phyloP scores from a whole-genome alignment of 2,113 vertebrate species.

The Rhizomys pruinosus region DNA sequence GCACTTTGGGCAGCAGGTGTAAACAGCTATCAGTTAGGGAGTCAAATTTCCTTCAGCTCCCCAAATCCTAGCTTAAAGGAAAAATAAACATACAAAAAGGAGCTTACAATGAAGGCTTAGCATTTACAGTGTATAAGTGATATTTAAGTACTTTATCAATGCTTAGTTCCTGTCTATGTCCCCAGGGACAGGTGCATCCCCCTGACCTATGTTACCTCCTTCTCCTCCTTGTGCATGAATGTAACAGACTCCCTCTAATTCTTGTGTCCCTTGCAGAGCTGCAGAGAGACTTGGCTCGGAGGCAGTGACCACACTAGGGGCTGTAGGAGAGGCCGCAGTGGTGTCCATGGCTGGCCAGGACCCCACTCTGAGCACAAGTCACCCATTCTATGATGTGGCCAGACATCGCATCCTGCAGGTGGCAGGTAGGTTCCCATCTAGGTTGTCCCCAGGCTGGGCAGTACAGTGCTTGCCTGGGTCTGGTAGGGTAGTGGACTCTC shows the following conservation, averaged over 20 bases:
- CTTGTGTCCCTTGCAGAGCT: constrained; percentile 81
- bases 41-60: neutral
- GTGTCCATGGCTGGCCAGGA: neutral
- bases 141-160: neutral
- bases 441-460: rapidly evolving
- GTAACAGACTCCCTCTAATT: neutral
- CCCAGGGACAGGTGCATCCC: neutral
- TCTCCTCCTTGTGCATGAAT: rapidly evolving
- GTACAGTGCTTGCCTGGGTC: rapidly evolving
- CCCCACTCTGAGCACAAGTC: constrained; percentile 81
- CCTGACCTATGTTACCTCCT: neutral
- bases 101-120: neutral
- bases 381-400: constrained; percentile 92
- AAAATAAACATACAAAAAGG: neutral
- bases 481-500: rapidly evolving
- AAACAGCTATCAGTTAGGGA: neutral
- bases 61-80: neutral
- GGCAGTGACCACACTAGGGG: constrained; percentile 52
- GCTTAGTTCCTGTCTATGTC: neutral
- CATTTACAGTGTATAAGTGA: neutral
- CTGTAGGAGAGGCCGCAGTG: neutral
- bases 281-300: constrained; percentile 86
- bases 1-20: neutral
- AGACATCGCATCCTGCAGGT: constrained; percentile 93
- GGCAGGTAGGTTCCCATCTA: constrained; percentile 84